These are phyloP conservation scores for Epiblema foenella DNA, from an alignment of 2,888 invertebrate species.

Conservation along the genomic window DNA sequence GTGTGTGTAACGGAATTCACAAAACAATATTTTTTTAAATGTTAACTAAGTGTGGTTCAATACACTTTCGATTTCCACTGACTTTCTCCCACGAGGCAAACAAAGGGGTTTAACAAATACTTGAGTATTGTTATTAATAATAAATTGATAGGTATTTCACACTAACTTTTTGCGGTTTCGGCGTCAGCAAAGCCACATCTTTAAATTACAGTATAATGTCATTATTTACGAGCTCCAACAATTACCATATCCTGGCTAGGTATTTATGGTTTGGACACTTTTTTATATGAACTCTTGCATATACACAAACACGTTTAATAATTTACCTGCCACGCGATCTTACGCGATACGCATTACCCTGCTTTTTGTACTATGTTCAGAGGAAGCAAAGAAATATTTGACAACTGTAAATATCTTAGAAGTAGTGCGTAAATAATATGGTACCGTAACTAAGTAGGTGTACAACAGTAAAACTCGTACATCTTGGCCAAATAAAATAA, in stretches of 20 bases:
- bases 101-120: slow-evolving; percentile 31
- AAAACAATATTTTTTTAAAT: slow-evolving; percentile 18
- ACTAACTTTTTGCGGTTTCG: slow-evolving; percentile 31
- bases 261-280: background rate
- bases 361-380: too few relatives aligned
- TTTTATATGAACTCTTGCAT: too few relatives aligned
- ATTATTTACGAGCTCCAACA: slow-evolving; percentile 15
- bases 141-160: slow-evolving; percentile 27
- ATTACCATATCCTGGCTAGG: background rate
- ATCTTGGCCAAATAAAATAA: too few relatives aligned
- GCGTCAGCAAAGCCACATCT: slow-evolving; percentile 18
- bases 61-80: slow-evolving; percentile 56
- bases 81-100: slow-evolving; percentile 54
- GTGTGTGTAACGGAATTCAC: slow-evolving; percentile 8
- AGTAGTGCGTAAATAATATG: too few relatives aligned
- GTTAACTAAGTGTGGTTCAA: slow-evolving; percentile 34
- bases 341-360: too few relatives aligned
- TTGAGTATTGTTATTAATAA: slow-evolving; percentile 41
- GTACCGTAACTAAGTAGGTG: too few relatives aligned
- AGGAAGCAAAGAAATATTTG: too few relatives aligned
- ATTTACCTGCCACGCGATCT: too few relatives aligned
- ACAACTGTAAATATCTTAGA: too few relatives aligned
- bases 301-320: too few relatives aligned
- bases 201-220: slow-evolving; percentile 10
- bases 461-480: too few relatives aligned